phyloP scores from a whole-genome alignment of 2,113 vertebrate genomes.

The Muscicapa adusta region DNA sequence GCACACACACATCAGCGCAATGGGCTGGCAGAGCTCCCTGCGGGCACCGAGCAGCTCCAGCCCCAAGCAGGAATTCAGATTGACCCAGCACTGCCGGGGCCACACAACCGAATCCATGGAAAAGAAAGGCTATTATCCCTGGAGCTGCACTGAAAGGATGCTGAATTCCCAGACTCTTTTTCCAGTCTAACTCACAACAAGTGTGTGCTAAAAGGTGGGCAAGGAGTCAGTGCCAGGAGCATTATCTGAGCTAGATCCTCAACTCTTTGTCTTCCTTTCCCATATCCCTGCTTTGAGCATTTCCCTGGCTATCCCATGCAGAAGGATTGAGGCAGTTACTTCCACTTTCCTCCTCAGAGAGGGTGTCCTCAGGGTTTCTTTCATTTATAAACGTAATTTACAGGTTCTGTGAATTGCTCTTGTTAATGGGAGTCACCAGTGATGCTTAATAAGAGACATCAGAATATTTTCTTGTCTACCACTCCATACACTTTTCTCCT shows the following conservation, averaged over 20 bases:
- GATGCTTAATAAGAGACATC: background rate
- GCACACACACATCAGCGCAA: rapidly evolving
- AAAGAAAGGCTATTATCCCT: background rate
- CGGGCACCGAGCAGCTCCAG: rapidly evolving
- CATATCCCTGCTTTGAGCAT: background rate
- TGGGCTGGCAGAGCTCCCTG: background rate
- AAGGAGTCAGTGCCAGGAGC: background rate
- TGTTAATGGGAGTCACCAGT: background rate
- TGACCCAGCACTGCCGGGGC: background rate
- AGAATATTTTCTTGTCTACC: background rate
- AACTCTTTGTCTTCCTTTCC: background rate
- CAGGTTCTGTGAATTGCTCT: background rate
- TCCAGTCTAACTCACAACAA: background rate
- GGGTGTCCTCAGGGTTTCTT: background rate
- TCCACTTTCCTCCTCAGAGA: background rate
- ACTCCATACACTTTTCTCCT: background rate
- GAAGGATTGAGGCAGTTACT: background rate
- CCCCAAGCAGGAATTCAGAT: background rate
- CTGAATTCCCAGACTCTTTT: background rate
- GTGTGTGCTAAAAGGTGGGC: background rate
- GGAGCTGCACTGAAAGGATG: background rate
- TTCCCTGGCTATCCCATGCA: background rate
- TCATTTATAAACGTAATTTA: background rate
- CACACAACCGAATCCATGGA: background rate
- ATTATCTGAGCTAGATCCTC: background rate